Percentiles rank a stretch among this genome's conserved stretches.
These are phyloP conservation scores for Dendronephthya gigantea DNA, from an alignment of 64 coral and sea anemone species.

Conservation along the genomic window DNA sequence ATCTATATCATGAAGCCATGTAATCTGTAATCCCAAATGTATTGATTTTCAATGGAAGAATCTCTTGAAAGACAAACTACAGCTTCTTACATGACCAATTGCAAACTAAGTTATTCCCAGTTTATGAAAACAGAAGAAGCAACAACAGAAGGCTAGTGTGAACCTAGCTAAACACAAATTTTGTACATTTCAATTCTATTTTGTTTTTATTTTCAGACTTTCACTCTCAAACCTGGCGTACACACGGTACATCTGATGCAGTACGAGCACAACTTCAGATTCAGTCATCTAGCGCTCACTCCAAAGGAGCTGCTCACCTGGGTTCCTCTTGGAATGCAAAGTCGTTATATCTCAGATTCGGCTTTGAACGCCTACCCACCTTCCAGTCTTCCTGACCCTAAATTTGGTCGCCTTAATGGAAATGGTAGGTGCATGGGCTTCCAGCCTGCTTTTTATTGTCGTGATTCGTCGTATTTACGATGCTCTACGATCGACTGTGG, in stretches of 20 bases:
- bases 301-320: constrained; percentile 45
- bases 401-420: constrained; percentile 58
- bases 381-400: constrained; percentile 23
- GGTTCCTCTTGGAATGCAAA: constrained; percentile 90
- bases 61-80: too few relatives aligned
- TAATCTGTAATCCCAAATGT: too few relatives aligned
- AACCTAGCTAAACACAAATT: too few relatives aligned
- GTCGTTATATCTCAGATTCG: constrained; percentile 58
- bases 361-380: constrained; percentile 13
- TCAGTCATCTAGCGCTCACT: constrained; percentile 40
- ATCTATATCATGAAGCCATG: background rate
- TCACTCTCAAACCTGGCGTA: constrained; percentile 54
- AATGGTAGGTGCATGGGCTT: constrained; percentile 21
- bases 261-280: constrained; percentile 36
- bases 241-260: constrained; percentile 60
- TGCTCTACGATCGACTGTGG: too few relatives aligned
- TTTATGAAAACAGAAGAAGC: too few relatives aligned
- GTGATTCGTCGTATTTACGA: background rate
- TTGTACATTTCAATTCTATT: background rate
- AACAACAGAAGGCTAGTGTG: too few relatives aligned
- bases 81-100: too few relatives aligned
- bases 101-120: too few relatives aligned
- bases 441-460: background rate
- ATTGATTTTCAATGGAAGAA: too few relatives aligned
- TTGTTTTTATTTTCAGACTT: constrained; percentile 34